Base-by-base conservation (phyloP, 2,797 vertebrate genomes). In the Dicrostonyx torquatus region DNA sequence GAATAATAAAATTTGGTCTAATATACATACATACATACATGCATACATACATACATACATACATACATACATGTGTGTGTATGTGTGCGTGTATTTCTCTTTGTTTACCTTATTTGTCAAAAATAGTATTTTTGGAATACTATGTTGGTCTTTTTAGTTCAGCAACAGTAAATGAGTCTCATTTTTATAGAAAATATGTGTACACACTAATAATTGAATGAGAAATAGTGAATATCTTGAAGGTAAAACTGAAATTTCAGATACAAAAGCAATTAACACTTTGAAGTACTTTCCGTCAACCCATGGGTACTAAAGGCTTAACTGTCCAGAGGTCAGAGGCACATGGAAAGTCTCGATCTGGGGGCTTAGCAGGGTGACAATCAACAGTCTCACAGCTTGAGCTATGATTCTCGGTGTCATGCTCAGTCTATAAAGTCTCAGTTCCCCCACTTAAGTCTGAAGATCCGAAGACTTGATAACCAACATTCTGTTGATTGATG, bases 191-290 rank as follows among this genome's bases (percentile, higher is more conserved):
- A 45, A 82, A 89, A 68, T 76, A 53, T 90, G 45, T 31, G 26
- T 92, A 79, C 58, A 84, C 17, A 29, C 0, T 70, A 86, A 60
- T 0, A 53, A 15, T 11, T 29, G 1, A 45, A 43, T 14, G 11
- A 96, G 2, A 18, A 62, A 83, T 6, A 76, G 34, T 13, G 88
- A 92, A 94, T 93, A 20, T 75, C 17, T 78, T 84, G n/a, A 93
- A 89, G 29, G 12, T 94, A 13, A 64, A 91, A 76, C 13, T 90
- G 11, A 15, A 93, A 84, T n/a, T 70, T 80, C 26, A 86, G 4
- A 88, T 55, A 72, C 60, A 64, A 50, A 89, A 53, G 15, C 3
- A 55, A 10, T 62, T 26, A 58, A 40, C 6, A 80, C 20, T 43
- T 89, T 93, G 18, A 93, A 92, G 6, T 8, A 13, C 26, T 29